phyloP scores from a whole-genome alignment of 2,113 vertebrate genomes.

The Micronycteris hirsuta region DNA sequence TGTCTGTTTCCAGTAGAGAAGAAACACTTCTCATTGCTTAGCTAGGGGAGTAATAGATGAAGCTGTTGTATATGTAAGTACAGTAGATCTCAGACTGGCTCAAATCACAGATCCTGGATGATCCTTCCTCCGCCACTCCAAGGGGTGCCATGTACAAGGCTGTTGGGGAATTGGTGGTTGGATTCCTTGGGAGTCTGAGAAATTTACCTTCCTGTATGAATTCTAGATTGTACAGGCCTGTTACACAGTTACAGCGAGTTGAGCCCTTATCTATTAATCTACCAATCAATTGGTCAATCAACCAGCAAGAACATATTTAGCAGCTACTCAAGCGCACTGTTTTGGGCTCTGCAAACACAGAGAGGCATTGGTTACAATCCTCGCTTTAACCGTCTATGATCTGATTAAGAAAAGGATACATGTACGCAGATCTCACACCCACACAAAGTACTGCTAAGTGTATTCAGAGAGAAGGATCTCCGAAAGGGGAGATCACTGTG shows the following conservation, averaged over 20 bases:
- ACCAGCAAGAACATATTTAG: neutral
- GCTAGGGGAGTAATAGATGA: neutral
- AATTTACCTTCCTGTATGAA: neutral
- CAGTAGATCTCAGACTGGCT: neutral
- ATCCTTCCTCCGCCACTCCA: neutral
- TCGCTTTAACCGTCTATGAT: neutral
- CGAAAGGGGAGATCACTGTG: neutral
- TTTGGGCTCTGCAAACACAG: neutral
- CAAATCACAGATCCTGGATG: neutral
- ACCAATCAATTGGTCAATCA: neutral
- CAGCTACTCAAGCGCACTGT: neutral
- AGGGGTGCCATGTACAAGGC: neutral
- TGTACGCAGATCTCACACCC: neutral
- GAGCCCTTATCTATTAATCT: neutral
- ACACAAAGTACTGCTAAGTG: neutral
- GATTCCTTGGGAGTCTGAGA: neutral
- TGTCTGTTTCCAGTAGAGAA: conserved; percentile 50
- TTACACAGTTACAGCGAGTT: neutral
- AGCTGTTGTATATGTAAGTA: conserved; percentile 40
- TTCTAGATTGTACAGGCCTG: neutral
- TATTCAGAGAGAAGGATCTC: neutral
- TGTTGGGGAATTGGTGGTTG: neutral
- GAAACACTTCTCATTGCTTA: conserved; percentile 52
- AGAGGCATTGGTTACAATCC: neutral
- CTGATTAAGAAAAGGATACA: neutral